phyloP scores from a whole-genome alignment of 2,113 vertebrate species.

The Chiloscyllium plagiosum region DNA sequence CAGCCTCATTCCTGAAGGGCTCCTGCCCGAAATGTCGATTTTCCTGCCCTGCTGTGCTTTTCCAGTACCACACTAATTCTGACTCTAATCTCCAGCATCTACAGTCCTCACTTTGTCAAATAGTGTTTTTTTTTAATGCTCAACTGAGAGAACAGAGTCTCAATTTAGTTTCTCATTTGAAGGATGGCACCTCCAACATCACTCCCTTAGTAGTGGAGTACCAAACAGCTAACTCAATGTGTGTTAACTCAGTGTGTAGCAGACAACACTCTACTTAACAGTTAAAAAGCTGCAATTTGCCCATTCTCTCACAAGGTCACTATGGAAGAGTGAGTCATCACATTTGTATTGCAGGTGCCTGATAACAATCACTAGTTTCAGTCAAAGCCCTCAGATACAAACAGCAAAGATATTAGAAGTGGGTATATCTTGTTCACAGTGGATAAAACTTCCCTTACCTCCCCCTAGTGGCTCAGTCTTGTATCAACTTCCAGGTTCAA shows the following conservation, averaged over 20 bases:
- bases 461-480: not conserved
- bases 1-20: too few species aligned
- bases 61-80: too few species aligned
- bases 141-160: not conserved
- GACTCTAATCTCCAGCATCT: too few species aligned
- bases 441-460: not conserved
- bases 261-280: not conserved
- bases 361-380: conserved; percentile 15
- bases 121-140: not conserved
- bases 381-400: conserved; percentile 7
- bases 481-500: not conserved
- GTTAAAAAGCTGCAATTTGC: not conserved
- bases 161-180: not conserved
- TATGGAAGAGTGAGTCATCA: not conserved
- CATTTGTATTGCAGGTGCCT: not conserved
- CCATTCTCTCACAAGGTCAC: not conserved
- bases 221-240: not conserved
- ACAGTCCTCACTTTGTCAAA: too few species aligned
- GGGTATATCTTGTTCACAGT: not conserved
- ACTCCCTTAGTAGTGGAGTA: not conserved
- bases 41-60: too few species aligned
- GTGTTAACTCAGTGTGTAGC: not conserved
- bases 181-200: not conserved
- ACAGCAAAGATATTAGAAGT: not conserved
- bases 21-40: too few species aligned